Base-by-base conservation (phyloP, 1,140 invertebrate genomes). In the Thalassaphorura encarpata region DNA sequence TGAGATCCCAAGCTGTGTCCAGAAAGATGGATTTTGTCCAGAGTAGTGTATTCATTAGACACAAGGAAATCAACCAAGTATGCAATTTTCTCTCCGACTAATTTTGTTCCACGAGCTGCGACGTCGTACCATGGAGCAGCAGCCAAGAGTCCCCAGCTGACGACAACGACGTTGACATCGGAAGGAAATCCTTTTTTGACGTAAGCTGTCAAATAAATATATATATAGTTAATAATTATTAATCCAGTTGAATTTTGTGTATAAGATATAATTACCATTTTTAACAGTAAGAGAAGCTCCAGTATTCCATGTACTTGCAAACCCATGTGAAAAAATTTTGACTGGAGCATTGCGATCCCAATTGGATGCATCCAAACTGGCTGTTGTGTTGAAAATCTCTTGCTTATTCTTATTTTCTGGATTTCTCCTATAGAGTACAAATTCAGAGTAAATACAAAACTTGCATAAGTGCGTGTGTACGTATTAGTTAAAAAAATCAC, bases 251-350 rank as follows among this genome's bases (percentile, higher is more conserved):
- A n/a, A n/a, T n/a, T n/a, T 13, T 51, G 33, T 13, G 3, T 27
- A 2, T 24, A 21, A 11, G 21, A 26, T 15, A 58, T 33, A 27
- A 56, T 52, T 6, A 36, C 55, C 54, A 8, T 4, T n/a, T n/a
- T 36, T 11, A 36, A 36, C 33, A 21, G 4, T 24, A 15, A 2
- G n/a, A 11, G 43, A 26, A 16, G 45, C 42, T 31, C 54, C 54
- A 19, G 33, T 31, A 11, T 31, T 27, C 13, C 19, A 31, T 27
- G 40, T 46, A 33, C 51, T 51, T 16, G 36, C 29, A 27, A 62
- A 62, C 16, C 61, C 61, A 48, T 62, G 60, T 23, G 16, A n/a
- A n/a, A 62, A 45, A 15, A 62, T 58, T 49, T 62, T 62, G 3
- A 62, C 41, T 24, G 52, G 60, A 28, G 56, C 55, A 41, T 50